Evolutionary conservation across 2,888 invertebrate species (phyloP).

Genomic region (Seira sanloemensis): DNA sequence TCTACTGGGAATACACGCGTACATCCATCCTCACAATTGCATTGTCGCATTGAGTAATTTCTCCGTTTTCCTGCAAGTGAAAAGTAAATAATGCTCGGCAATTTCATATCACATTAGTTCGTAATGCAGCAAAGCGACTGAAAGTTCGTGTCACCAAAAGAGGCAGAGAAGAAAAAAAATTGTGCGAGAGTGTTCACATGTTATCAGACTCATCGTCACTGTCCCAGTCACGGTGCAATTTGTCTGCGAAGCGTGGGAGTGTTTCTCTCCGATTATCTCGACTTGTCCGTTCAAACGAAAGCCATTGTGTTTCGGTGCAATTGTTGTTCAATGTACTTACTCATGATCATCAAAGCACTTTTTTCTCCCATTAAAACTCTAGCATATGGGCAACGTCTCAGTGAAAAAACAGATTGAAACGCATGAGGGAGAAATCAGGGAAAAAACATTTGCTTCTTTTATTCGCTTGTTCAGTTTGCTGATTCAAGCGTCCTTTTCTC

Average conservation of each 20-base stretch:
- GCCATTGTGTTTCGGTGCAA: neutral
- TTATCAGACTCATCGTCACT: neutral
- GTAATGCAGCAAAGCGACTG: constrained; percentile 7
- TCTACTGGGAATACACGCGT: too few relatives aligned
- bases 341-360: constrained; percentile 23
- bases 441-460: constrained; percentile 47
- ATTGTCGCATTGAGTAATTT: constrained; percentile 10
- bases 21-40: neutral
- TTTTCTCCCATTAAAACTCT: constrained; percentile 17
- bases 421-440: constrained; percentile 40
- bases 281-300: neutral
- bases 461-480: neutral
- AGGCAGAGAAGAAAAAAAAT: neutral
- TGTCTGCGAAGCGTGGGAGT: constrained; percentile 49
- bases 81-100: constrained; percentile 34
- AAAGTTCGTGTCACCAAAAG: too few relatives aligned
- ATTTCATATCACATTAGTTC: neutral
- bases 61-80: constrained; percentile 11
- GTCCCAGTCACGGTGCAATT: constrained; percentile 27
- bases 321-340: constrained; percentile 31
- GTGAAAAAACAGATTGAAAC: constrained; percentile 38
- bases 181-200: constrained; percentile 5
- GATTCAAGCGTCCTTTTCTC: neutral
- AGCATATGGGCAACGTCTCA: constrained; percentile 43
- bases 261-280: constrained; percentile 31